Evolutionary conservation across 2,113 vertebrate genomes (phyloP).

Genomic region (Tichodroma muraria): DNA sequence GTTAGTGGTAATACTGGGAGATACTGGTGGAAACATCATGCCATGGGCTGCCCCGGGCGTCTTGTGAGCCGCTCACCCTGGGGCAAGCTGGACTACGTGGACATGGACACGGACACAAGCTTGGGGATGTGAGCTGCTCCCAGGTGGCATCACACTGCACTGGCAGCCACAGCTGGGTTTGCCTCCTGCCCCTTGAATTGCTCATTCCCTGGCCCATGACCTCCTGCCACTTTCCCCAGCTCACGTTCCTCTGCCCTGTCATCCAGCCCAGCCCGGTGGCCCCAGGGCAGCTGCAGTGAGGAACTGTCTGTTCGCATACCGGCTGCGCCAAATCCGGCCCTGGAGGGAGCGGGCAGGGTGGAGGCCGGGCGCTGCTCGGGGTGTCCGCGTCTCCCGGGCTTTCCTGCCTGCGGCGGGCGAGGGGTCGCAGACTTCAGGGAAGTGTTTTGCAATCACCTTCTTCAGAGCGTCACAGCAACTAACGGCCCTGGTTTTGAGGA

Average conservation of each 20-base stretch:
- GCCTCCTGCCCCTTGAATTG: not conserved
- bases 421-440: conserved; percentile 37
- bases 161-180: not conserved
- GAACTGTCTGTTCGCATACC: not conserved
- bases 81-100: rapidly evolving
- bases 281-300: not conserved
- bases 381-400: not conserved
- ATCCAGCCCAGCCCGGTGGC: not conserved
- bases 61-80: rapidly evolving
- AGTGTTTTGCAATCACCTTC: conserved; percentile 67
- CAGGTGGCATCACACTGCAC: rapidly evolving
- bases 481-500: conserved; percentile 61
- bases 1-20: not conserved
- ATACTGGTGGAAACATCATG: not conserved
- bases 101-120: rapidly evolving
- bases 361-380: not conserved
- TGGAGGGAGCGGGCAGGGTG: not conserved
- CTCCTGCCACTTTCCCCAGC: not conserved
- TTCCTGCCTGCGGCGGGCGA: not conserved
- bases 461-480: conserved; percentile 53
- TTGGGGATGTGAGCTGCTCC: not conserved
- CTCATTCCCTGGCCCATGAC: not conserved
- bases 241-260: too few relatives aligned
- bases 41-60: not conserved
- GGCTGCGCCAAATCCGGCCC: not conserved